phyloP scores from a whole-genome alignment of 1,140 invertebrate species.

The Eumaeus atala region DNA sequence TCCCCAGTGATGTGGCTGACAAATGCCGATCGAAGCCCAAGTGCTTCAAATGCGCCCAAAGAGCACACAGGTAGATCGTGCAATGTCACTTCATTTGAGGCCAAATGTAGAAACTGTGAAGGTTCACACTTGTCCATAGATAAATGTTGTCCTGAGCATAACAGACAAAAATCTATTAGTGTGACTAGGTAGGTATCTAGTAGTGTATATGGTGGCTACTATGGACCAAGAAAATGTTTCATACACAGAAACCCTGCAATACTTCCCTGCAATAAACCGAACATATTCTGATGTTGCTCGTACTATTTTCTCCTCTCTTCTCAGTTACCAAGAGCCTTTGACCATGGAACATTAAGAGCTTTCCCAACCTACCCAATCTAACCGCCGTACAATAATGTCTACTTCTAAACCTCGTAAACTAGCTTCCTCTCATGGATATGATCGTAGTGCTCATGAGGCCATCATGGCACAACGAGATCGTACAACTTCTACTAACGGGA shows the following conservation, averaged over 20 bases:
- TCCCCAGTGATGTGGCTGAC: slow-evolving; percentile 19
- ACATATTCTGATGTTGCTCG: slow-evolving; percentile 1
- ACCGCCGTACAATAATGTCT: no score
- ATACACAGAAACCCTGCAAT: slow-evolving; percentile 13
- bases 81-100: slow-evolving; percentile 4
- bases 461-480: no score
- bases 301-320: no score
- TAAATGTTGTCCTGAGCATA: slow-evolving; percentile 19
- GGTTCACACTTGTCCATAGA: slow-evolving; percentile 17
- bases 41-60: slow-evolving; percentile 3
- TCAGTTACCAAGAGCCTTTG: no score
- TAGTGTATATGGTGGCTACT: no score
- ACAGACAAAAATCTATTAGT: slow-evolving; percentile 21
- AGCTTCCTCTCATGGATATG: no score
- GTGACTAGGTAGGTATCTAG: no score
- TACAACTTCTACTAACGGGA: no score
- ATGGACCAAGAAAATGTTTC: slow-evolving; percentile 20
- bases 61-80: slow-evolving; percentile 18
- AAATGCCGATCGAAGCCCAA: slow-evolving; percentile 16
- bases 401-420: no score
- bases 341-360: no score
- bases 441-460: no score
- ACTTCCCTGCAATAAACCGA: neutral
- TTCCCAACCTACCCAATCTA: no score
- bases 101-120: slow-evolving; percentile 15